phyloP scores from a whole-genome alignment of 2,888 invertebrate species.

The Tryphoninae sp. region DNA sequence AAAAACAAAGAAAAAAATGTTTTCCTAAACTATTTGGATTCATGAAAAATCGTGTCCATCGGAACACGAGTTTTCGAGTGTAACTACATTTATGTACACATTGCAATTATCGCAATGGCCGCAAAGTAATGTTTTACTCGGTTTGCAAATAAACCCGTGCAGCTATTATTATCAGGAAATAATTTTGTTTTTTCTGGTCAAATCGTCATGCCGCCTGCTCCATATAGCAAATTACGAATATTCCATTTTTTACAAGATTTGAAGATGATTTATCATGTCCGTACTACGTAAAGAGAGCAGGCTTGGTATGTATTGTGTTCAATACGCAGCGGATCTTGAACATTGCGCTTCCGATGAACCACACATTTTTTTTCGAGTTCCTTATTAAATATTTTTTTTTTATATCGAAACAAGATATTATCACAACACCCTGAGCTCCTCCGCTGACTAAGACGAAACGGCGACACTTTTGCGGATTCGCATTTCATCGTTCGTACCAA shows the following conservation, averaged over 20 bases:
- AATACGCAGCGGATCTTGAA: constrained; percentile 2
- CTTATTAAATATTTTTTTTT: constrained; percentile 4
- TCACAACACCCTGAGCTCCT: constrained; percentile 57
- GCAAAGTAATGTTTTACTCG: constrained; percentile 14
- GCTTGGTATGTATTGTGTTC: neutral
- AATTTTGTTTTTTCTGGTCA: neutral
- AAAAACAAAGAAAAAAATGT: constrained; percentile 17
- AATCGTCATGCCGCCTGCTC: constrained; percentile 3
- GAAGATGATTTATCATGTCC: neutral
- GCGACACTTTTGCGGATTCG: constrained; percentile 1
- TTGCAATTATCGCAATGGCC: constrained; percentile 35
- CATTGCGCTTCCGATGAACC: constrained; percentile 5
- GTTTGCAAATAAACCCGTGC: constrained; percentile 7
- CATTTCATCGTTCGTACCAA: neutral
- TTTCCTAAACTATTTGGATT: constrained; percentile 37
- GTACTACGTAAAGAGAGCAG: constrained; percentile 20
- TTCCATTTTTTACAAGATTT: neutral
- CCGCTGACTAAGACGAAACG: constrained; percentile 1
- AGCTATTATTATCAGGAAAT: neutral
- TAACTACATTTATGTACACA: constrained; percentile 60
- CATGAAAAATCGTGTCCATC: constrained; percentile 2
- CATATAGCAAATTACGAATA: neutral
- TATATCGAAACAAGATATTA: constrained; percentile 42
- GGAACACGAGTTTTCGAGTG: constrained; percentile 30
- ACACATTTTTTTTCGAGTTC: constrained; percentile 1